A percentile compares a stretch with the other conserved stretches of the same genome.
Conservation (phyloP, 1,140 invertebrate genomes). For the Chironomus tepperi region DNA sequence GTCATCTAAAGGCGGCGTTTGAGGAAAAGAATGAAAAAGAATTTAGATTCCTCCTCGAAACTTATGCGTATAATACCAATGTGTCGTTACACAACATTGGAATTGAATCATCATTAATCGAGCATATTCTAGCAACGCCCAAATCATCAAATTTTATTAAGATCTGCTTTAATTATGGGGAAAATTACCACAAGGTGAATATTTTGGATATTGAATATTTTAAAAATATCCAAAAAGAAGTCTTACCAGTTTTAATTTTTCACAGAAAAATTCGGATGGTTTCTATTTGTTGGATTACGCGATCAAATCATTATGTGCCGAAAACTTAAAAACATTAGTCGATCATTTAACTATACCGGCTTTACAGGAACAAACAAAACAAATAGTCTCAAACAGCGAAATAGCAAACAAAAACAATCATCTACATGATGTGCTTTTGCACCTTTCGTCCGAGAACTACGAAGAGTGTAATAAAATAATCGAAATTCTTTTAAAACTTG, state of each 20-base stretch:
- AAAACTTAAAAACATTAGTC: background rate
- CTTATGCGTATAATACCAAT: background rate
- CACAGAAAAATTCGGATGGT: background rate
- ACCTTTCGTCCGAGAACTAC: background rate
- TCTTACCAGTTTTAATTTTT: background rate
- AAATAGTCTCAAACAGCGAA: too few relatives aligned
- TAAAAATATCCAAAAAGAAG: background rate
- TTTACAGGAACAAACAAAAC: too few relatives aligned
- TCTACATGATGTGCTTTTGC: background rate
- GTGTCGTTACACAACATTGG: background rate
- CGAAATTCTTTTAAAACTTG: background rate
- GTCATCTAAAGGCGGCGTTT: background rate
- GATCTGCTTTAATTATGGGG: background rate
- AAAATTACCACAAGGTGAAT: background rate
- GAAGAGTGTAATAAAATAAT: background rate
- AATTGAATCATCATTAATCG: background rate
- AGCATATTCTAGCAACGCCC: background rate
- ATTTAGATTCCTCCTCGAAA: background rate
- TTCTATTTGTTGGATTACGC: background rate
- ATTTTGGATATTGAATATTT: too few relatives aligned
- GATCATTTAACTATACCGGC: too few relatives aligned
- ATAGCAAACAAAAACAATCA: background rate
- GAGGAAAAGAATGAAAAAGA: background rate
- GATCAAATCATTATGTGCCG: background rate
- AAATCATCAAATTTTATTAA: background rate